Evolutionary conservation across 2,888 invertebrate genomes (phyloP).

Genomic region (Branchellion lobata): DNA sequence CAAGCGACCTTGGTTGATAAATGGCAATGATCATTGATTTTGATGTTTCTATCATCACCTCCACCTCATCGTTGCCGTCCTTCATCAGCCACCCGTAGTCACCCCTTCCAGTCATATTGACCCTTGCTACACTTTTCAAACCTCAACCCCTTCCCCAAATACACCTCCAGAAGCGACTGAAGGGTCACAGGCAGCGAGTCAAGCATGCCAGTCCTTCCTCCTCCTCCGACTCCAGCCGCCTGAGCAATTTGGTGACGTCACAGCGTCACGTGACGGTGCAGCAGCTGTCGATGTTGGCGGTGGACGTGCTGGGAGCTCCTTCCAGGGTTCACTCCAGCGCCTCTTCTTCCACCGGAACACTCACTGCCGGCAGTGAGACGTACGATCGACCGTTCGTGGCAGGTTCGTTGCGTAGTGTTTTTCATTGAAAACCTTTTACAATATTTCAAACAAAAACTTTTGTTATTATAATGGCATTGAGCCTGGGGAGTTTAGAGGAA

Average conservation of each 20-base stretch:
- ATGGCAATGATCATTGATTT: too few relatives aligned
- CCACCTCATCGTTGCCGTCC: too few relatives aligned
- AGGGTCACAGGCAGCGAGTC: neutral
- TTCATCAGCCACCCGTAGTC: too few relatives aligned
- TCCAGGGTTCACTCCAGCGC: neutral
- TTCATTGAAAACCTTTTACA: too few relatives aligned
- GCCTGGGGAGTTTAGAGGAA: too few relatives aligned
- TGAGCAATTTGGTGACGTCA: neutral
- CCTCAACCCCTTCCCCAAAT: too few relatives aligned
- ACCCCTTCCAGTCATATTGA: too few relatives aligned
- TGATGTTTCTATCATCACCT: too few relatives aligned
- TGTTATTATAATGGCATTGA: too few relatives aligned
- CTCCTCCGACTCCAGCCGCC: neutral
- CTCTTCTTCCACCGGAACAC: slow-evolving; percentile 53
- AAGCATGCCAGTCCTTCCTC: neutral
- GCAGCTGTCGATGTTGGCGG: neutral
- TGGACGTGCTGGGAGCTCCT: neutral
- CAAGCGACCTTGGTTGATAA: too few relatives aligned
- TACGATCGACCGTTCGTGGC: slow-evolving; percentile 42
- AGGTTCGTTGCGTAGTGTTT: neutral
- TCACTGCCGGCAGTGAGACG: slow-evolving; percentile 52
- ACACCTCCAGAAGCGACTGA: neutral
- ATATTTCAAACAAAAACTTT: too few relatives aligned
- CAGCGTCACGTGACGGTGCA: neutral
- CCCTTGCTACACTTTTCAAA: too few relatives aligned